A percentile compares a stretch with the other conserved stretches of the same genome.
phyloP scores from a whole-genome alignment of 1,140 invertebrate genomes.

The Sipha flava region DNA sequence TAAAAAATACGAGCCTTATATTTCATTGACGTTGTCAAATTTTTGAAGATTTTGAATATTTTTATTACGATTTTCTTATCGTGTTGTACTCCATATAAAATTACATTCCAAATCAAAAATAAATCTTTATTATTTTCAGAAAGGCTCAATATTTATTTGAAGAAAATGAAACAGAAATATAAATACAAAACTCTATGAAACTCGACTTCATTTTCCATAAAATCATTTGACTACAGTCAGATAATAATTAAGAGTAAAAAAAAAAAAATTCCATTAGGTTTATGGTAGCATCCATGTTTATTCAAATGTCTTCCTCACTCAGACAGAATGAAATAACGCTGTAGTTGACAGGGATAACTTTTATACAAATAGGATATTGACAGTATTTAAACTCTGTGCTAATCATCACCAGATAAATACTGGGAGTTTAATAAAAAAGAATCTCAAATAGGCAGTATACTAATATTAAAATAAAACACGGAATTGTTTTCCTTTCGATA shows the following conservation, averaged over 20 bases:
- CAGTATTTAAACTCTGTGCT: not conserved
- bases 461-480: not conserved
- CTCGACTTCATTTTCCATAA: not conserved
- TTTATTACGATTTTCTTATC: too few species aligned
- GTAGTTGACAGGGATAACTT: constrained; percentile 4
- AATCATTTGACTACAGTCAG: not conserved
- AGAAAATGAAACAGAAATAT: too few species aligned
- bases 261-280: not conserved
- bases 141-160: too few species aligned
- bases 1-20: too few species aligned
- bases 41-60: too few species aligned
- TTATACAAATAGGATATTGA: constrained; percentile 20
- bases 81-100: too few species aligned
- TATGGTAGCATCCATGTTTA: not conserved
- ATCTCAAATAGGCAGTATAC: not conserved
- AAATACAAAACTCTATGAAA: too few species aligned
- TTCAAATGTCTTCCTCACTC: not conserved
- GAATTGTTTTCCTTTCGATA: not conserved
- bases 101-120: too few species aligned
- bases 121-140: too few species aligned
- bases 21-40: too few species aligned
- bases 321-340: constrained; percentile 3
- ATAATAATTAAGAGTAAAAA: not conserved
- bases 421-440: not conserved
- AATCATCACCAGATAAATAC: not conserved